Evolutionary conservation across 2,888 invertebrate species (phyloP).

Genomic region (Blomia tropicalis): DNA sequence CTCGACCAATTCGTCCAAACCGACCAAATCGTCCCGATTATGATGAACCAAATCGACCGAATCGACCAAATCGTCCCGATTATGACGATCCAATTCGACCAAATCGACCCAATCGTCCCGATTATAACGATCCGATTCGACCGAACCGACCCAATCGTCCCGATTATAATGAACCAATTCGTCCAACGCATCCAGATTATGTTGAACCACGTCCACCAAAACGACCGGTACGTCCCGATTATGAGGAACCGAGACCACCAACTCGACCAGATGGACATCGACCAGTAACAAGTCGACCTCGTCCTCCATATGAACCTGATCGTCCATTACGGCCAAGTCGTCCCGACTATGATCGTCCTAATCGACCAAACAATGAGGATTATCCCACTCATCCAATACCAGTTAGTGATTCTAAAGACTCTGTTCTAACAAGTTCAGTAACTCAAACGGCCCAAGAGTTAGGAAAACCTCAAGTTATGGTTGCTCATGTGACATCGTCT

Average conservation of each 20-base stretch:
- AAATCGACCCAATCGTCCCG: neutral
- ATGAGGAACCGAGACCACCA: neutral
- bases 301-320: neutral
- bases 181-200: neutral
- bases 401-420: neutral
- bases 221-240: neutral
- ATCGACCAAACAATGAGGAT: neutral
- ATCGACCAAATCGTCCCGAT: conserved; percentile 1
- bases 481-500: neutral
- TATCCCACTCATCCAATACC: neutral
- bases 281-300: too few relatives aligned
- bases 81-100: neutral
- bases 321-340: neutral
- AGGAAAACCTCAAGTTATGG: neutral
- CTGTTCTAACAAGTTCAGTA: neutral
- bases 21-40: neutral
- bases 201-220: neutral
- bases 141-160: neutral
- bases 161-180: neutral
- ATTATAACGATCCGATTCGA: neutral
- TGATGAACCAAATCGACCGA: neutral
- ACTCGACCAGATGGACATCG: neutral
- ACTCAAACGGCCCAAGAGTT: neutral
- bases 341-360: neutral
- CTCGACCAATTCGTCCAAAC: neutral